Conservation (phyloP, 2,888 invertebrate genomes). For the Hylaea fasciaria region DNA sequence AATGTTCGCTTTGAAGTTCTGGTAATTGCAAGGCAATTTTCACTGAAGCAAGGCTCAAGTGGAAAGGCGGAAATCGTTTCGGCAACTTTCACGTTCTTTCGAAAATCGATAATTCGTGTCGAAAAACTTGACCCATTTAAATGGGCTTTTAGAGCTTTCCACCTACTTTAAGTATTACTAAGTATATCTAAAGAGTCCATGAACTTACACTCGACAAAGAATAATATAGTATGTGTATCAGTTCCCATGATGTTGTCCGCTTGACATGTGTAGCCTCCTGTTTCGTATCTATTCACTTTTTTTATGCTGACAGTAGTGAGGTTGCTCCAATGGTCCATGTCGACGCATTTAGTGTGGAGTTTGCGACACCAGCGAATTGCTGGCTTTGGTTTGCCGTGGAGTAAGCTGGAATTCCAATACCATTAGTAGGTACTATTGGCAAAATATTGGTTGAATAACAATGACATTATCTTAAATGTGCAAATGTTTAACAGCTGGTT, state of each 20-base stretch:
- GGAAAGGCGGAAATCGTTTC: too few relatives aligned
- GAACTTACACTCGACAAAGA: slow-evolving; percentile 1
- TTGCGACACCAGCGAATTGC: background rate
- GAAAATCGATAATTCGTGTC: too few relatives aligned
- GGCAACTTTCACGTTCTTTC: too few relatives aligned
- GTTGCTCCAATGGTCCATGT: background rate
- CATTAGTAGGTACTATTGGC: background rate
- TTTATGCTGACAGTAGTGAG: background rate
- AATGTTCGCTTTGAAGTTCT: too few relatives aligned
- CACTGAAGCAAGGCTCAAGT: too few relatives aligned
- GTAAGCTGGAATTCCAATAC: slow-evolving; percentile 1
- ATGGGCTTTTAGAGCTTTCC: too few relatives aligned
- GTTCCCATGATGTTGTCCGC: background rate
- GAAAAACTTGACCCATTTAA: too few relatives aligned
- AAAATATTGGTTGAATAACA: slow-evolving; percentile 1
- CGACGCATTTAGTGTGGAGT: background rate
- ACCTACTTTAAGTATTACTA: too few relatives aligned
- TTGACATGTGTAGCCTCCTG: background rate
- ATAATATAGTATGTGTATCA: background rate
- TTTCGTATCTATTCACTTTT: background rate
- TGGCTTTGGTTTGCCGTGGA: slow-evolving; percentile 1
- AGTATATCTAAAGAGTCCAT: too few relatives aligned
- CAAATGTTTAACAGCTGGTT: slow-evolving; percentile 16
- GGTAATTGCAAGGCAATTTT: too few relatives aligned
- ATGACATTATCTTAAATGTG: slow-evolving; percentile 11